phyloP scores from a whole-genome alignment of 2,797 vertebrate species.

The Siniperca scherzeri region DNA sequence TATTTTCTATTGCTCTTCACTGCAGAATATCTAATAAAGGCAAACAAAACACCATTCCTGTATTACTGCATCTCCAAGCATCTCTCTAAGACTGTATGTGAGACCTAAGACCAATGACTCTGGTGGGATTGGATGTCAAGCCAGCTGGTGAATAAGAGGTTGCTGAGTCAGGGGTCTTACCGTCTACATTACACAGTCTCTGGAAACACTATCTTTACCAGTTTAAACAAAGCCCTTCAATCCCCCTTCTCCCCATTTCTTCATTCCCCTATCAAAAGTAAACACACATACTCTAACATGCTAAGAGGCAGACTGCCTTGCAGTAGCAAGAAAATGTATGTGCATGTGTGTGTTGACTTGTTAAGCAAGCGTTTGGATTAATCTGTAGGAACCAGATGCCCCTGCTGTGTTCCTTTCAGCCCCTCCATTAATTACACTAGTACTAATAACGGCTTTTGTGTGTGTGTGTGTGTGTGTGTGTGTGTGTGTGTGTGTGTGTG shows the following conservation, averaged over 20 bases:
- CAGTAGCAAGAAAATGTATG: conserved; percentile 35
- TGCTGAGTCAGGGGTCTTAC: conserved; percentile 38
- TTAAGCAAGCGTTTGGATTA: conserved; percentile 85
- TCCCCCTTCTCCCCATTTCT: conserved; percentile 25
- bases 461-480: conserved; percentile 43
- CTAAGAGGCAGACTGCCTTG: conserved; percentile 46
- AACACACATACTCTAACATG: conserved; percentile 41
- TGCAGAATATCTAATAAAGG: not conserved
- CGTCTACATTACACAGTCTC: conserved; percentile 52
- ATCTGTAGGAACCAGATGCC: conserved; percentile 87
- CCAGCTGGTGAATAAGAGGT: conserved; percentile 38
- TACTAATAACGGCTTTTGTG: conserved; percentile 83
- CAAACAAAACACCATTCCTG: not conserved
- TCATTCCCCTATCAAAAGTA: conserved; percentile 67
- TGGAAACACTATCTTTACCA: conserved; percentile 65
- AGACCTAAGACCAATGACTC: conserved; percentile 6
- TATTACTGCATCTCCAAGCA: not conserved
- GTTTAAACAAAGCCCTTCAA: conserved; percentile 66
- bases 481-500: conserved; percentile 41
- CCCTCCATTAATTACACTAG: conserved; percentile 86
- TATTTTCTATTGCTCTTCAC: not conserved
- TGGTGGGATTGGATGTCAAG: conserved; percentile 40
- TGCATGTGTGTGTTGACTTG: conserved; percentile 69
- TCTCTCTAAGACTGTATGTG: not conserved
- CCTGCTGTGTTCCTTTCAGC: conserved; percentile 84